phyloP scores from a whole-genome alignment of 2,113 vertebrate species.

The Melanerpes formicivorus region DNA sequence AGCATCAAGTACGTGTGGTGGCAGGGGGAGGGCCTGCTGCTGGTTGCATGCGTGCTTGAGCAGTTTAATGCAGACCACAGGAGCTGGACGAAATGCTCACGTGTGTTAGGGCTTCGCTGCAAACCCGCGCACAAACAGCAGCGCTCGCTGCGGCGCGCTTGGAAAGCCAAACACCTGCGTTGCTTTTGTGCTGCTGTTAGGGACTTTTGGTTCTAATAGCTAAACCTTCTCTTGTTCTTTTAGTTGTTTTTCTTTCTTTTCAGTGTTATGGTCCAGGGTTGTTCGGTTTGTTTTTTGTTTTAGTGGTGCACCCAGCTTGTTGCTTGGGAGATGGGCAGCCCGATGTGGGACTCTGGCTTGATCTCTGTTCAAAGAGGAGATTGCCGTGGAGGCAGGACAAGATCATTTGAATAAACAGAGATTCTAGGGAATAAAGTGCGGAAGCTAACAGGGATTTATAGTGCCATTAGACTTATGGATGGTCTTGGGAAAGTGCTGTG shows the following conservation, averaged over 20 bases:
- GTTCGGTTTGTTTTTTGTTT: neutral
- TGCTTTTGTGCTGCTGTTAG: neutral
- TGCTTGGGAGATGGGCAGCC: neutral
- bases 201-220: neutral
- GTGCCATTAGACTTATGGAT: conserved; percentile 71
- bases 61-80: neutral
- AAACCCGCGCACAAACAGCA: neutral
- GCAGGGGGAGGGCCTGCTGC: neutral
- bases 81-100: neutral
- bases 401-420: conserved; percentile 48
- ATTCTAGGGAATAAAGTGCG: conserved; percentile 54
- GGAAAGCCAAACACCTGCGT: conserved; percentile 27
- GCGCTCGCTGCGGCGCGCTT: neutral
- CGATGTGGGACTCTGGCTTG: neutral
- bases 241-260: neutral
- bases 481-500: conserved; percentile 64
- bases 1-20: conserved; percentile 85
- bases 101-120: neutral
- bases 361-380: conserved; percentile 1
- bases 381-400: neutral
- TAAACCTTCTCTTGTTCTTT: neutral
- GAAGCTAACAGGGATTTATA: conserved; percentile 70
- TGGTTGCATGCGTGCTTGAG: neutral
- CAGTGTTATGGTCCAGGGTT: neutral
- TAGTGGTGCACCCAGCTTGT: conserved; percentile 19